phyloP scores from a whole-genome alignment of 1,140 invertebrate species.

The Drosophila tani region DNA sequence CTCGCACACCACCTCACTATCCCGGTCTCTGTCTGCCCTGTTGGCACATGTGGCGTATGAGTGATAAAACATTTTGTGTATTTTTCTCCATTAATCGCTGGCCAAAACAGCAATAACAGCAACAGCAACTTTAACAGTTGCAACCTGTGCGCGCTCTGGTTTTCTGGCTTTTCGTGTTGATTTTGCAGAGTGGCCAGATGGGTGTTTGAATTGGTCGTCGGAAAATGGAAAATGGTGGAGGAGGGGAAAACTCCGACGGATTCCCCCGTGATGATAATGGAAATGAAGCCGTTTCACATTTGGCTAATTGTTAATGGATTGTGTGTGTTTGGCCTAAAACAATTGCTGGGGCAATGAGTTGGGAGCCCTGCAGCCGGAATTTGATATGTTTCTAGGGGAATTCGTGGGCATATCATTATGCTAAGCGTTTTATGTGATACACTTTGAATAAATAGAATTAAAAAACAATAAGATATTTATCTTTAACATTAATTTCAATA shows the following conservation, averaged over 20 bases:
- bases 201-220: slow-evolving; percentile 37
- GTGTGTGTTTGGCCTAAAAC: slow-evolving; percentile 20
- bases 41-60: slow-evolving; percentile 65
- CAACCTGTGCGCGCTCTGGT: slow-evolving; percentile 56
- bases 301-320: slow-evolving; percentile 56
- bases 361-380: not conserved
- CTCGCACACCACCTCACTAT: slow-evolving; percentile 11
- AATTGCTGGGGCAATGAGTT: slow-evolving; percentile 22
- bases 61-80: slow-evolving; percentile 70
- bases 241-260: not conserved
- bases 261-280: slow-evolving; percentile 22
- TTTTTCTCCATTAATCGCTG: slow-evolving; percentile 54
- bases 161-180: slow-evolving; percentile 33
- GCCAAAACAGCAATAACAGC: slow-evolving; percentile 26
- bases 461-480: too few relatives aligned
- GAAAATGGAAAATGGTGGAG: slow-evolving; percentile 18
- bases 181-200: slow-evolving; percentile 53
- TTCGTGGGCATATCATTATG: not conserved
- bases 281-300: slow-evolving; percentile 38
- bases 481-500: too few relatives aligned
- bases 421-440: slow-evolving; percentile 5
- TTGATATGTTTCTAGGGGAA: not conserved
- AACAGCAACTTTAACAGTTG: slow-evolving; percentile 29
- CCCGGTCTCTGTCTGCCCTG: not conserved
- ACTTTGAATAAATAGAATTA: too few relatives aligned